phyloP scores from a whole-genome alignment of 2,113 vertebrate genomes.

The Xenopus borealis region DNA sequence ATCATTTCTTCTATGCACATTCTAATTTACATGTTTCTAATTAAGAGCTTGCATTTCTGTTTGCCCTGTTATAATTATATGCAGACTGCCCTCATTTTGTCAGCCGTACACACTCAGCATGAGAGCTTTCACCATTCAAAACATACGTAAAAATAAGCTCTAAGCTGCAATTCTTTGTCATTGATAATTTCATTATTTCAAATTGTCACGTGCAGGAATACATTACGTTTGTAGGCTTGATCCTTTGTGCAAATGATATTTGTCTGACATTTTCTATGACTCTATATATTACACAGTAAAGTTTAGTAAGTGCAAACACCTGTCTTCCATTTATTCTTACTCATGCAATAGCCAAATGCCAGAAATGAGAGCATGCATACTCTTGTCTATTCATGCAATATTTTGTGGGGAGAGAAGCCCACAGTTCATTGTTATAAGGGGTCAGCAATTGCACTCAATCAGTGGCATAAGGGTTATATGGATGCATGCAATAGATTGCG shows the following conservation, averaged over 20 bases:
- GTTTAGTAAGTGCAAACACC: not conserved
- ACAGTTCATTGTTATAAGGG: slow-evolving; percentile 2
- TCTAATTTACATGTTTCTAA: slow-evolving; percentile 27
- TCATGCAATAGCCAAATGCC: not conserved
- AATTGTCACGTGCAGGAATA: no score
- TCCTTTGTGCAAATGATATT: slow-evolving; percentile 3
- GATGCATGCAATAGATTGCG: slow-evolving; percentile 17
- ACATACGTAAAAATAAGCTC: not conserved
- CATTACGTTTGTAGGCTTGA: not conserved
- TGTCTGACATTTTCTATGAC: slow-evolving; percentile 5
- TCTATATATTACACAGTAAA: not conserved
- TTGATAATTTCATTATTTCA: no score
- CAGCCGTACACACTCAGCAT: not conserved
- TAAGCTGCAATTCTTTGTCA: no score
- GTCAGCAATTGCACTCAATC: not conserved
- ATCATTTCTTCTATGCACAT: slow-evolving; percentile 22
- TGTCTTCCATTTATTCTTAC: slow-evolving; percentile 3
- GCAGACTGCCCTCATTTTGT: slow-evolving; percentile 12
- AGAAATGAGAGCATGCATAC: slow-evolving; percentile 1
- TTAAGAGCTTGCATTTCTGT: slow-evolving; percentile 30
- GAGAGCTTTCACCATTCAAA: not conserved
- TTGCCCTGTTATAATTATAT: slow-evolving; percentile 17
- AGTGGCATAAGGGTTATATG: slow-evolving; percentile 20
- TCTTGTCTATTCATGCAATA: not conserved
- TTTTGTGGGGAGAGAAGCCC: not conserved